Base-by-base conservation (phyloP, 2,797 vertebrate species). In the Poeciliopsis turneri region DNA sequence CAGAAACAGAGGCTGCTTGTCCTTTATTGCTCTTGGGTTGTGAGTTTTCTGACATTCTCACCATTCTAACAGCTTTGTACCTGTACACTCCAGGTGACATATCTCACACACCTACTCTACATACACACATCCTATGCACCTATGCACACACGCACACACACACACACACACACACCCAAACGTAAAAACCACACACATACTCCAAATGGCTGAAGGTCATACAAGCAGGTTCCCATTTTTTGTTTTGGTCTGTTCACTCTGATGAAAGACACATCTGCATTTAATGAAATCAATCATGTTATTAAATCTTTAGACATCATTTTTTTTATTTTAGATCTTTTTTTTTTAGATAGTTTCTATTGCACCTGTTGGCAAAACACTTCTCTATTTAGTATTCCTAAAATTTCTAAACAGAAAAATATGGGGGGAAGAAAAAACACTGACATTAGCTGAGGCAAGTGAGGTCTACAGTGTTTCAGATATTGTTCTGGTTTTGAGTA, bases 31-130 rank as follows among this genome's bases (percentile, higher is more conserved):
- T 64, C 61, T 20, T 64, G 33, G 61, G 61, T 64, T 11, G 33
- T 20, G 61, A 23, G 64, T 39, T 68, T 68, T 68, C 64, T 68
- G 39, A n/a, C 25, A 41, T n/a, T 45, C 41, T 70, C 68, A 70
- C 41, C 25, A 70, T 28, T 70, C 41, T 28, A 45, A 28, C 25
- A 70, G 41, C 68, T 70, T 69, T 69, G 39, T 25, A 43, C 23
- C 39, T n/a, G 41, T 36, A 36, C 33, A 23, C 33, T 13, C 25
- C 20, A 41, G 64, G 33, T 41, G 64, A 66, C 18, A 36, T 25
- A 68, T 68, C 68, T n/a, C 41, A 43, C 41, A n/a, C 41, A 45
- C 36, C 36, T 25, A 43, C 36, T 64, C 15, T 39, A 68, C 61
- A 66, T 41, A 23, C 36, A 41, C 64, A 68, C 61, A 66, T 61